Percentiles rank a stretch among this genome's conserved stretches.
These are phyloP conservation scores for Amorpha juglandis DNA, from an alignment of 2,888 invertebrate species.

Conservation along the genomic window DNA sequence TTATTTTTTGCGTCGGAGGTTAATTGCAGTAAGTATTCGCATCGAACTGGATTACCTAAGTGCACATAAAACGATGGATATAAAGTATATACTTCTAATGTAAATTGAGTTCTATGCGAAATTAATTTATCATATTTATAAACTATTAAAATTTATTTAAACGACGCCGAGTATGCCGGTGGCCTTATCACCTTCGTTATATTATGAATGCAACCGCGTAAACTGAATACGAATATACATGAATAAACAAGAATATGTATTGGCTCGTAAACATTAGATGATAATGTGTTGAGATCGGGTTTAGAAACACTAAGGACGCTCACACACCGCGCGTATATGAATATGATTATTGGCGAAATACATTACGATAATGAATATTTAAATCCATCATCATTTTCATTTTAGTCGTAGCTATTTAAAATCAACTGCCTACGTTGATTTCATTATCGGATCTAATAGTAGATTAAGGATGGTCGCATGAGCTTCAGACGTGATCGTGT, in stretches of 20 bases:
- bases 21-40: too few relatives aligned
- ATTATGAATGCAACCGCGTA: constrained; percentile 38
- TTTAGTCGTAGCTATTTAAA: too few relatives aligned
- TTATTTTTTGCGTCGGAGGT: too few relatives aligned
- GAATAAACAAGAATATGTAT: constrained; percentile 47
- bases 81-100: background rate
- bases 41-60: background rate
- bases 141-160: constrained; percentile 25
- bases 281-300: constrained; percentile 37
- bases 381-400: too few relatives aligned
- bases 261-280: constrained; percentile 49
- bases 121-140: constrained; percentile 23
- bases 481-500: too few relatives aligned
- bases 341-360: background rate
- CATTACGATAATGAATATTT: background rate
- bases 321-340: background rate
- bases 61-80: background rate
- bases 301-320: constrained; percentile 13
- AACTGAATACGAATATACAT: constrained; percentile 40
- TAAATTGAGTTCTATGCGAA: constrained; percentile 12
- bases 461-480: too few relatives aligned
- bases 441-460: too few relatives aligned
- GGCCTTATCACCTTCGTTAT: constrained; percentile 29
- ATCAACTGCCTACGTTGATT: too few relatives aligned
- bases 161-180: constrained; percentile 11